These are phyloP conservation scores for Smutsia gigantea DNA, from an alignment of 2,797 vertebrate genomes.

Conservation along the genomic window DNA sequence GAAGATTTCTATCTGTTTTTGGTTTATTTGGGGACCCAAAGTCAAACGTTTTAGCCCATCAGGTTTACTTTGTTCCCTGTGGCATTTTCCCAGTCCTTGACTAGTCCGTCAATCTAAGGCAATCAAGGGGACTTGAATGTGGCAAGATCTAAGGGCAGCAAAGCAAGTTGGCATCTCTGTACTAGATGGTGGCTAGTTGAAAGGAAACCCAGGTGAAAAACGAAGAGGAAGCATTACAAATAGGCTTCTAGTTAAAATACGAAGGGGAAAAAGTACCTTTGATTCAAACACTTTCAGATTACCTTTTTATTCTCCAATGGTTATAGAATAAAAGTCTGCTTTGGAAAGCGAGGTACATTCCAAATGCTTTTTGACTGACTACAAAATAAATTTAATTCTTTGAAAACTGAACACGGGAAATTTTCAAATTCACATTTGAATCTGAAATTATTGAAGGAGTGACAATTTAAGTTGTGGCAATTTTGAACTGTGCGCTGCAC, in stretches of 20 bases:
- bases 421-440: slow-evolving; percentile 1
- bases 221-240: neutral
- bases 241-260: neutral
- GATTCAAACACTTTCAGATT: neutral
- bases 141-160: neutral
- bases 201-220: neutral
- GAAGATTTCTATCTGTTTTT: slow-evolving; percentile 3
- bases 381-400: slow-evolving; percentile 33
- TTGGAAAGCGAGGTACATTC: slow-evolving; percentile 18
- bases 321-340: neutral
- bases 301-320: slow-evolving; percentile 13
- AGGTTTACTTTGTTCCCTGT: neutral
- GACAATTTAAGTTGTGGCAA: neutral
- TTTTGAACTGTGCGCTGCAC: neutral
- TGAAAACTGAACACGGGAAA: slow-evolving; percentile 1
- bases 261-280: neutral
- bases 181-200: neutral
- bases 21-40: neutral
- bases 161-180: neutral
- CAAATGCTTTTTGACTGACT: neutral
- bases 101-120: neutral
- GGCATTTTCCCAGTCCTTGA: neutral
- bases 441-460: neutral
- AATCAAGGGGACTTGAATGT: neutral
- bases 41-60: neutral